Percentiles rank a stretch among this genome's conserved stretches.
These are phyloP conservation scores for Sebastes iracundus DNA, from an alignment of 2,797 vertebrate species.

Conservation along the genomic window DNA sequence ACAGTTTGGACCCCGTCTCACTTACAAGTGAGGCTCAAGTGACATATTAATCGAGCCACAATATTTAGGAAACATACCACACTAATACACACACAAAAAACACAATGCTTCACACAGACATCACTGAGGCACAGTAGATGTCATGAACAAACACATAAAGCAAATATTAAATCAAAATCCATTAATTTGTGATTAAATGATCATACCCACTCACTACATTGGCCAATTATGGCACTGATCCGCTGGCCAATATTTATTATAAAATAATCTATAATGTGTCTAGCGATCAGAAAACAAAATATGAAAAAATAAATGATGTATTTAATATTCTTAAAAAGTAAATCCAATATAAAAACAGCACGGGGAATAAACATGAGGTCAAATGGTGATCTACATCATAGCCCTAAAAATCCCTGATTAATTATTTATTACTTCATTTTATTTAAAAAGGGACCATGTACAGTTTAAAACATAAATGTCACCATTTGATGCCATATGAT, in stretches of 20 bases:
- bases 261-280: not conserved
- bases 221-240: not conserved
- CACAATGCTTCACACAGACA: not conserved
- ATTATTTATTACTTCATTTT: not conserved
- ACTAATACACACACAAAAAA: not conserved
- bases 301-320: not conserved
- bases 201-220: not conserved
- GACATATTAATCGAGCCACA: not conserved
- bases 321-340: not conserved
- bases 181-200: not conserved
- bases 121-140: not conserved
- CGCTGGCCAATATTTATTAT: not conserved
- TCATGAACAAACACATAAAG: not conserved
- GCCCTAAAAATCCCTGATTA: not conserved
- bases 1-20: not conserved
- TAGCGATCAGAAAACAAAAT: not conserved
- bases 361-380: not conserved
- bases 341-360: not conserved
- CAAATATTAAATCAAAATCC: not conserved
- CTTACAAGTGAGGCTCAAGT: constrained; percentile 3
- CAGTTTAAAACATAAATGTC: not conserved
- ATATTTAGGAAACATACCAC: not conserved
- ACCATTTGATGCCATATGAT: not conserved
- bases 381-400: not conserved
- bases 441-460: not conserved